These are phyloP conservation scores for Cacatua alba DNA, from an alignment of 2,113 vertebrate genomes.

Conservation along the genomic window DNA sequence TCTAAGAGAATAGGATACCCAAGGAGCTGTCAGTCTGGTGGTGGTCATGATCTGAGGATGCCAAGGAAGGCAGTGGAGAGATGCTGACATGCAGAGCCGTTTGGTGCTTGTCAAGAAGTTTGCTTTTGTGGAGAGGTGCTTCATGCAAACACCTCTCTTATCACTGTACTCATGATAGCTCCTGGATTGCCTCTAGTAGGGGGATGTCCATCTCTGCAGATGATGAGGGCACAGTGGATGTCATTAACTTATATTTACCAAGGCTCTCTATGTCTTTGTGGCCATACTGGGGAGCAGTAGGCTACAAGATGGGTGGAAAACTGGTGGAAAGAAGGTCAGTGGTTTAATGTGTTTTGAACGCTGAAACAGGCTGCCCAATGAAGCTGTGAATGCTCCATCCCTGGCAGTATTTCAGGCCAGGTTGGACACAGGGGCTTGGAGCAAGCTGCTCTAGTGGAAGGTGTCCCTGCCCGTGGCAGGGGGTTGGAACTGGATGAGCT, in stretches of 20 bases:
- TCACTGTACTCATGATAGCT: accelerated
- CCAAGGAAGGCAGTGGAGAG: neutral
- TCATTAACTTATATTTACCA: neutral
- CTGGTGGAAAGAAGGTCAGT: neutral
- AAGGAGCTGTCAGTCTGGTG: neutral
- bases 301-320: neutral
- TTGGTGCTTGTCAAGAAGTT: neutral
- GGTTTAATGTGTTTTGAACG: neutral
- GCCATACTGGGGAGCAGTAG: neutral
- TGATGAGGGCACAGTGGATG: neutral
- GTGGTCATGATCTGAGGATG: neutral
- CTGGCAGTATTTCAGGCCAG: too few relatives aligned
- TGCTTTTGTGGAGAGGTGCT: neutral
- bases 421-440: too few relatives aligned
- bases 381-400: too few relatives aligned
- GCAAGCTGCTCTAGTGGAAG: too few relatives aligned
- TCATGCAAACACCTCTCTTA: neutral
- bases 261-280: neutral
- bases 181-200: neutral
- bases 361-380: too few relatives aligned
- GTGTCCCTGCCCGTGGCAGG: too few relatives aligned
- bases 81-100: neutral
- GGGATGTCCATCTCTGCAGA: neutral
- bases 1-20: neutral
- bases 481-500: neutral